These are phyloP conservation scores for Muschampia plurimacula DNA, from an alignment of 2,888 invertebrate species.

Conservation along the genomic window DNA sequence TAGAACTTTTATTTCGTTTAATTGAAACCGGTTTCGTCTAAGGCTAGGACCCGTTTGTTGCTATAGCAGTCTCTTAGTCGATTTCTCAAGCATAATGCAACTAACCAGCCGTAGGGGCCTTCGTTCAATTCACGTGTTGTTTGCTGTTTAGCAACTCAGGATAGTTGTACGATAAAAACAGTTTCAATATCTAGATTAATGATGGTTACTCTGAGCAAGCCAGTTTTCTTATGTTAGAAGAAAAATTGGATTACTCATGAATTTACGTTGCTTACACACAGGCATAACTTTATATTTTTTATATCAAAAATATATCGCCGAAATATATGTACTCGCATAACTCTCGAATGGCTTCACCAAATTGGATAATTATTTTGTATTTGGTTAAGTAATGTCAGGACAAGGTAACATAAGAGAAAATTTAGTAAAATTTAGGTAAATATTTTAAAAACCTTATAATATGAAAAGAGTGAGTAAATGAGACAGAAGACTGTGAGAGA, in stretches of 20 bases:
- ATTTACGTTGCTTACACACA: background rate
- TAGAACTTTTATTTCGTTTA: conserved; percentile 57
- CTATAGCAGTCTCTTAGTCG: conserved; percentile 44
- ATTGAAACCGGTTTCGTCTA: conserved; percentile 55
- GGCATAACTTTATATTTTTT: background rate
- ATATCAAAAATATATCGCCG: background rate
- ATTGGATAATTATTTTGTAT: too few relatives aligned
- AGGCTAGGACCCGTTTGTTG: conserved; percentile 50
- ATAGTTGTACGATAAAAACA: conserved; percentile 7
- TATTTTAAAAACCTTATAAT: too few relatives aligned
- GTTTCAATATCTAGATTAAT: conserved; percentile 22
- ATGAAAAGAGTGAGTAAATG: too few relatives aligned
- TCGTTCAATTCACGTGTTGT: conserved; percentile 25
- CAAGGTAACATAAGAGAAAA: too few relatives aligned
- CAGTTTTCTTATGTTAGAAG: conserved; percentile 1
- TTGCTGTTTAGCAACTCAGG: conserved; percentile 18
- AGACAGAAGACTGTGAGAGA: too few relatives aligned
- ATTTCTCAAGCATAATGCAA: conserved; percentile 38
- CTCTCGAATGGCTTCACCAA: too few relatives aligned
- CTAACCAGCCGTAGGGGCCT: conserved; percentile 34
- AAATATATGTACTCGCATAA: too few relatives aligned
- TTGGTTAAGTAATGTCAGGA: too few relatives aligned
- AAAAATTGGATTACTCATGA: background rate
- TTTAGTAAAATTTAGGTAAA: too few relatives aligned
- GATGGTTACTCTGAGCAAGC: background rate